Conservation (phyloP, 2,113 vertebrate species). For the Neodontobutis hainanensis region DNA sequence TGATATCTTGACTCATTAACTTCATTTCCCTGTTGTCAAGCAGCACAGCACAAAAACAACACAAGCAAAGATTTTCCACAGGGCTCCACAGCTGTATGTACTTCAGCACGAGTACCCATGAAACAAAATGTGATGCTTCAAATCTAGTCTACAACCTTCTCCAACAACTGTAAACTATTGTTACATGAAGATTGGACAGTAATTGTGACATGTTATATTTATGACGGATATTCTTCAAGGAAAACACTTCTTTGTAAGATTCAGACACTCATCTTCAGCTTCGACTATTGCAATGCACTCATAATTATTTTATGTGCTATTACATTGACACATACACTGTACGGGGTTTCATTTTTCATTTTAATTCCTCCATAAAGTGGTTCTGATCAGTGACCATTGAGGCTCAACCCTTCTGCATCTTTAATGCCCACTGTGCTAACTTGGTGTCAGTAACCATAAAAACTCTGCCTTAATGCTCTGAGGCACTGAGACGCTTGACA, state of each 20-base stretch:
- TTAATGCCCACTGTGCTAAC: slow-evolving; percentile 63
- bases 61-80: too few species aligned
- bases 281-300: slow-evolving; percentile 10
- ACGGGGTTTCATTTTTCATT: slow-evolving; percentile 59
- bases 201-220: slow-evolving; percentile 22
- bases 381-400: slow-evolving; percentile 60
- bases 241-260: slow-evolving; percentile 19
- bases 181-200: slow-evolving; percentile 6
- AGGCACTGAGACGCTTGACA: slow-evolving; percentile 27
- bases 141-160: neutral
- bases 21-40: neutral
- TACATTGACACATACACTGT: slow-evolving; percentile 50
- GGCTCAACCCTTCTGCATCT: slow-evolving; percentile 66
- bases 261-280: slow-evolving; percentile 15
- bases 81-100: too few species aligned
- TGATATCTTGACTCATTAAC: too few species aligned
- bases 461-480: slow-evolving; percentile 45
- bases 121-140: neutral
- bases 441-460: slow-evolving; percentile 57
- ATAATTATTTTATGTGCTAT: slow-evolving; percentile 49
- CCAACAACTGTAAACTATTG: neutral
- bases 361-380: slow-evolving; percentile 64
- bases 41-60: neutral
- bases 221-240: slow-evolving; percentile 3
- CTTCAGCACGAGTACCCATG: too few species aligned